Conservation (phyloP, 2,113 vertebrate species). For the Rhinopomastus cyanomelas region DNA sequence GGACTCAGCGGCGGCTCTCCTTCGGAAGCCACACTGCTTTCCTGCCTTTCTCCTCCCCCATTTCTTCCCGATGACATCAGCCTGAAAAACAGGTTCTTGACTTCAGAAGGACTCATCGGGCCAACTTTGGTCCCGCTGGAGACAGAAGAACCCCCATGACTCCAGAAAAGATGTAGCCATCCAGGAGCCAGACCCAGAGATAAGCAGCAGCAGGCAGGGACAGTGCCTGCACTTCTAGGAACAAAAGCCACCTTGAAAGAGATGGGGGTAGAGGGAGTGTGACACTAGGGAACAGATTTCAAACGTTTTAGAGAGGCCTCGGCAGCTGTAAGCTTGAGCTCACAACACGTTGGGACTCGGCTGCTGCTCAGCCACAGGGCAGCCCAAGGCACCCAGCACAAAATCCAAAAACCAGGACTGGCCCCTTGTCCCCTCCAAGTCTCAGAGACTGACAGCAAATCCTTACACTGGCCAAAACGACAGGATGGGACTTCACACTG, state of each 20-base stretch:
- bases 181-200: slow-evolving; percentile 1
- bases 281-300: background rate
- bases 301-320: background rate
- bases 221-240: slow-evolving; percentile 20
- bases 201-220: slow-evolving; percentile 8
- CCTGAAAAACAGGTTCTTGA: slow-evolving; percentile 67
- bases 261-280: background rate
- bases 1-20: background rate
- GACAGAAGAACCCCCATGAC: background rate
- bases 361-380: background rate
- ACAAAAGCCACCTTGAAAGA: slow-evolving; percentile 1
- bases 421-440: background rate
- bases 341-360: too few species aligned
- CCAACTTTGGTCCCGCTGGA: background rate
- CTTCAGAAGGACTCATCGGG: slow-evolving; percentile 37
- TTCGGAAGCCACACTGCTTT: slow-evolving; percentile 28
- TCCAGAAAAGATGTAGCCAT: slow-evolving; percentile 1
- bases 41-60: slow-evolving; percentile 58
- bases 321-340: background rate
- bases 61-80: slow-evolving; percentile 59
- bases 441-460: background rate
- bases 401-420: background rate
- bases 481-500: background rate
- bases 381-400: background rate
- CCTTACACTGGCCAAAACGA: background rate